phyloP scores from a whole-genome alignment of 1,140 invertebrate genomes.

The Aphidius ervi region DNA sequence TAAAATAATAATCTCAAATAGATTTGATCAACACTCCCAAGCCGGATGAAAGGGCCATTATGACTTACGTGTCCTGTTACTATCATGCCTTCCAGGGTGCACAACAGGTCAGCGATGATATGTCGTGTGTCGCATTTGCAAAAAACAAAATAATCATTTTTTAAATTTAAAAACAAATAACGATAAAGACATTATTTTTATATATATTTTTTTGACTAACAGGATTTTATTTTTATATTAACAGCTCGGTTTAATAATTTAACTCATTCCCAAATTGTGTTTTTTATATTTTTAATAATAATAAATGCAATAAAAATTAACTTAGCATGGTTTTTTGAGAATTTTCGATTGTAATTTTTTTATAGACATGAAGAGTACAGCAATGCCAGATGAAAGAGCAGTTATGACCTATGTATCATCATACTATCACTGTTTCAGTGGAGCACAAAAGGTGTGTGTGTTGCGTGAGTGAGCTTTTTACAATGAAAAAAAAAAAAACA shows the following conservation, averaged over 20 bases:
- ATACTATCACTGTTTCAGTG: constrained; percentile 99
- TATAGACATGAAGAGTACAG: constrained; percentile 96
- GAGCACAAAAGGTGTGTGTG: constrained; percentile 91
- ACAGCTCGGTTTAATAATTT: constrained; percentile 12
- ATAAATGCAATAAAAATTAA: constrained; percentile 29
- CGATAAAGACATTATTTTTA: not conserved
- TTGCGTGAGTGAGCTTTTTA: constrained; percentile 20
- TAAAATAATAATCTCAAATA: constrained; percentile 48
- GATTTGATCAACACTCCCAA: constrained; percentile 97
- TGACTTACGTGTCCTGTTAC: constrained; percentile 98
- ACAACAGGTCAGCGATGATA: constrained; percentile 78
- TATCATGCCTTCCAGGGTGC: constrained; percentile 98
- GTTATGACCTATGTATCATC: constrained; percentile 99
- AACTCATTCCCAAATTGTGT: not conserved
- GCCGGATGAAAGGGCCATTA: constrained; percentile 95
- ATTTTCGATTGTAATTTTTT: constrained; percentile 48
- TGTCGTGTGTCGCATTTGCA: constrained; percentile 44
- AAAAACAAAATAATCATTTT: not conserved
- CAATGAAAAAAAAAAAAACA: not conserved
- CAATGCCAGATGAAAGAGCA: constrained; percentile 96
- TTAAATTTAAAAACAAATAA: too few relatives aligned
- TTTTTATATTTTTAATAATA: not conserved
- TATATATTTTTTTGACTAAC: too few relatives aligned
- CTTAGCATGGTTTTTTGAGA: constrained; percentile 48
- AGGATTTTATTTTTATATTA: constrained; percentile 10